These are phyloP conservation scores for Vultur gryphus DNA, from an alignment of 2,797 vertebrate species.

Conservation along the genomic window DNA sequence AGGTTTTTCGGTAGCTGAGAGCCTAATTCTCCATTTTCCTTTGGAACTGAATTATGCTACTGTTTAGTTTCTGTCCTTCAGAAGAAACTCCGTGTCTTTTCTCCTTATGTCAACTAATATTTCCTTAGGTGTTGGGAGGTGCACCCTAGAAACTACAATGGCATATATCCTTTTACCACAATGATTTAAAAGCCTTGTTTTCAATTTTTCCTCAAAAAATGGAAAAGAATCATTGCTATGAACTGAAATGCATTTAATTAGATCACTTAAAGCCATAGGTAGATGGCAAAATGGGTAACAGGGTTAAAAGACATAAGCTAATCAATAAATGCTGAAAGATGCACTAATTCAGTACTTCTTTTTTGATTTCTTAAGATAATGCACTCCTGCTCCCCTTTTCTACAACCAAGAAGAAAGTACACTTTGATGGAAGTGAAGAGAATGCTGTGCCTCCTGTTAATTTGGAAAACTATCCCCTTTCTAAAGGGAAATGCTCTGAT, in stretches of 20 bases:
- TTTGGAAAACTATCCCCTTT: slow-evolving; percentile 32
- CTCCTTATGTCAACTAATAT: not conserved
- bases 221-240: not conserved
- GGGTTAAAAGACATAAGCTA: not conserved
- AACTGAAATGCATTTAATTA: not conserved
- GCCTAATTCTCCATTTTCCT: not conserved
- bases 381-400: slow-evolving; percentile 65
- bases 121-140: not conserved
- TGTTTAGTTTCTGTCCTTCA: not conserved
- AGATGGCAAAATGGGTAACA: not conserved
- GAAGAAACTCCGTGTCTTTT: not conserved
- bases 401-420: slow-evolving; percentile 86
- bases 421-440: slow-evolving; percentile 84
- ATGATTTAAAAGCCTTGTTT: not conserved
- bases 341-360: not conserved
- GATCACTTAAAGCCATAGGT: not conserved
- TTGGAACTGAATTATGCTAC: not conserved
- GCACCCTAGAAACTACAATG: not conserved
- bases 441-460: slow-evolving; percentile 62
- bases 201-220: not conserved
- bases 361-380: slow-evolving; percentile 69
- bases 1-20: not conserved
- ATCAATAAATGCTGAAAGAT: not conserved
- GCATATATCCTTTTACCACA: not conserved
- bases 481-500: slow-evolving; percentile 68